phyloP scores from a whole-genome alignment of 2,888 invertebrate genomes.

The Drosophila stalkeri region DNA sequence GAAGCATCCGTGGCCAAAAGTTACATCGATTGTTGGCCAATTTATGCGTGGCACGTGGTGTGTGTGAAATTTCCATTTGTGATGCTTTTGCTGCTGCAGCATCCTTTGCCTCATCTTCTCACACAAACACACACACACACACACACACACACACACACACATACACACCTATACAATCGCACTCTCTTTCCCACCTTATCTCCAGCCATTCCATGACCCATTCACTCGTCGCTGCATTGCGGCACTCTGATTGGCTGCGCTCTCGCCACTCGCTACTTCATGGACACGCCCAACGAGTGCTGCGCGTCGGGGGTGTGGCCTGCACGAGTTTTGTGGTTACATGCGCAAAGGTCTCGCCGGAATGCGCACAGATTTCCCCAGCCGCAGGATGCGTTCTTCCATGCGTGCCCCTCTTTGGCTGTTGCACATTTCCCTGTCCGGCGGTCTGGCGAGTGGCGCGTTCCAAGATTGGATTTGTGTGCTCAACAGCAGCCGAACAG shows the following conservation, averaged over 20 bases:
- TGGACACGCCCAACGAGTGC: conserved; percentile 52
- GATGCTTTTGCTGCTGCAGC: conserved; percentile 45
- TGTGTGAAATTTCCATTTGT: conserved; percentile 65
- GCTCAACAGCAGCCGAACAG: conserved; percentile 62
- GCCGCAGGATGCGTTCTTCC: conserved; percentile 50
- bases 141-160: not conserved
- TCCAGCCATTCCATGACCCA: conserved; percentile 62
- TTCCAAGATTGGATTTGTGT: conserved; percentile 45
- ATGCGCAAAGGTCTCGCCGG: conserved; percentile 65
- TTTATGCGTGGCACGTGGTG: conserved; percentile 84
- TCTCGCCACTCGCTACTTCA: conserved; percentile 60
- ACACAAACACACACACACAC: conserved; percentile 42
- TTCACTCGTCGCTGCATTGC: conserved; percentile 51
- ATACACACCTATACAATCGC: not conserved
- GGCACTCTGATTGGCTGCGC: conserved; percentile 58
- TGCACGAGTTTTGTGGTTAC: conserved; percentile 24
- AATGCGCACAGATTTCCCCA: conserved; percentile 69
- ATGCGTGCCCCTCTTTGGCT: conserved; percentile 57
- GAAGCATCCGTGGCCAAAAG: conserved; percentile 64
- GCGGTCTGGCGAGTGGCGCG: conserved; percentile 33
- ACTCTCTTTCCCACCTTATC: conserved; percentile 54
- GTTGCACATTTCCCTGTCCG: conserved; percentile 63
- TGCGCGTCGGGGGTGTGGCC: conserved; percentile 55
- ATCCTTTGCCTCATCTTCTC: conserved; percentile 56
- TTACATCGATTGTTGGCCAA: conserved; percentile 75